Evolutionary conservation across 2,888 invertebrate species (phyloP), one percentile per base, ranked within the genome.

Genomic region (Xanthostigma xanthostigma): DNA sequence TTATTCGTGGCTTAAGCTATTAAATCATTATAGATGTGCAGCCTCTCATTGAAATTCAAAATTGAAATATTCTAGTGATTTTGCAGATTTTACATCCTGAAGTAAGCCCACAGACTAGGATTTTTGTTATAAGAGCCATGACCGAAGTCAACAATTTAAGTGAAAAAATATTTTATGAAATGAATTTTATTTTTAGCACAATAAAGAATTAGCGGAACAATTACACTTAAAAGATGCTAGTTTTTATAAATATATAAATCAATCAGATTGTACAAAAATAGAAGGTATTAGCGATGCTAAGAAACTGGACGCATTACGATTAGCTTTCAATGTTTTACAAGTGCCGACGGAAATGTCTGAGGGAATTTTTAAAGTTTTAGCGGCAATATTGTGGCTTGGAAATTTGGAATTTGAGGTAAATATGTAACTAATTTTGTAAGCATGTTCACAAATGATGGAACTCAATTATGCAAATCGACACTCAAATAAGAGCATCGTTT

Each of bases 361-460:
- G 63, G 91, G 91, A 0, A 84, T 93, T 54, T 91, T 91, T 62
- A 82, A 86, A 62, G 88, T 90, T 8, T 67, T 93, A 33, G 85
- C 90, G 11, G 89, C 92, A 1, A 89, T 93, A 54, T 69, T 93
- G 47, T 92, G 92, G 92, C 74, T 93, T 36, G 92, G 93, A 35
- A 93, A 92, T 66, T 72, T 92, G 53, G 78, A 76, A 56, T 92
- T 92, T 63, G 79, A 82, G 71, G 79, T 79, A 57, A 55, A 51
- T 3, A 27, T 27, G 27, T 27, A 27, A 27, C 27, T 27, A 52
- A 14, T 49, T 43, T 13, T 13, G 11, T 33, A 9, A 6, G 33
- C 14, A 13, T 46, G 12, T 38, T 35, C 27, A 33, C 3, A 35
- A 13, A 49, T 48, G n/a, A n/a, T n/a, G n/a, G n/a, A n/a, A n/a